A percentile compares a stretch with the other conserved stretches of the same genome.
Evolutionary conservation across 2,113 vertebrate genomes (phyloP).

Genomic region (Oncorhynchus clarkii): DNA sequence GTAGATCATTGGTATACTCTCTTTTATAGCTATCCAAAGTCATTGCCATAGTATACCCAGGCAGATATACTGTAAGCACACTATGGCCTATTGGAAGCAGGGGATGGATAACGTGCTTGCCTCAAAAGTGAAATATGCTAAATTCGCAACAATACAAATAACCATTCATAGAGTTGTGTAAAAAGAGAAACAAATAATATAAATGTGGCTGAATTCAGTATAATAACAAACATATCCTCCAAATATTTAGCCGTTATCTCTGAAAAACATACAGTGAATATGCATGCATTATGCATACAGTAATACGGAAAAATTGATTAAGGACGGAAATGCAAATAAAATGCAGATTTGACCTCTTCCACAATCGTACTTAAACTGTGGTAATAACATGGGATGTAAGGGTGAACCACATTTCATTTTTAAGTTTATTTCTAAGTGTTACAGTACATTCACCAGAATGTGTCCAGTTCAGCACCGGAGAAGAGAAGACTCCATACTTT

Average conservation of each 20-base stretch:
- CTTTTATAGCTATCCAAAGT: not conserved
- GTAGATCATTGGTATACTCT: not conserved
- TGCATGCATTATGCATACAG: conserved; percentile 45
- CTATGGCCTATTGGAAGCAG: not conserved
- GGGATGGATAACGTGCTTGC: not conserved
- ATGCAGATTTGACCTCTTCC: conserved; percentile 38
- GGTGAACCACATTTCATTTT: conserved; percentile 13
- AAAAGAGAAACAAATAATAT: not conserved
- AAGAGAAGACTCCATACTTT: no score
- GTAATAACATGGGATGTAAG: conserved; percentile 16
- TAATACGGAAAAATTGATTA: conserved; percentile 54
- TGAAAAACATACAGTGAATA: not conserved
- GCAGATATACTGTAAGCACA: not conserved
- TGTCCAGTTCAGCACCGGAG: not conserved
- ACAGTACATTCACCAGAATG: conserved; percentile 3
- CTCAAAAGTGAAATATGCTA: not conserved
- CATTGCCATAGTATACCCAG: not conserved
- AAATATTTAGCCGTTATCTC: conserved; percentile 24
- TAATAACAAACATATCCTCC: conserved; percentile 11
- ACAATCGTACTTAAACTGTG: conserved; percentile 24
- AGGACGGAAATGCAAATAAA: conserved; percentile 43
- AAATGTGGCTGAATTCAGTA: conserved; percentile 18
- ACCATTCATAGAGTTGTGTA: not conserved
- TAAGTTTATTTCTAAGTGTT: conserved; percentile 12
- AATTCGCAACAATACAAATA: not conserved